Evolutionary conservation across 2,888 invertebrate species (phyloP).

Genomic region (Hypolimnas misippus): DNA sequence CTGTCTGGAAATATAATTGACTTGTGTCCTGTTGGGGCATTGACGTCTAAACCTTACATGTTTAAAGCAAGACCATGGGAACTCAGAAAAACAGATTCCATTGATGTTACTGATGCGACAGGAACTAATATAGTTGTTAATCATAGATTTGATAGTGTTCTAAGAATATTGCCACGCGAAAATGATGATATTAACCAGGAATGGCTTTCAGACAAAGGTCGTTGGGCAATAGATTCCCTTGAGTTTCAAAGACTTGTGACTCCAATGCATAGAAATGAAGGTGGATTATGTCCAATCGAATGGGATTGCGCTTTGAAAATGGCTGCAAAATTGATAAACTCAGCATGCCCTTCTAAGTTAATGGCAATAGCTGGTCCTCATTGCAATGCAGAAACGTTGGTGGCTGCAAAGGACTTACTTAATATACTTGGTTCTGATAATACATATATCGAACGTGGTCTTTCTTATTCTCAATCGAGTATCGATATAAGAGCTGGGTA

Average conservation of each 20-base stretch:
- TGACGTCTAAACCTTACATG: constrained; percentile 98
- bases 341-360: constrained; percentile 82
- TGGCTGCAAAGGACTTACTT: constrained; percentile 69
- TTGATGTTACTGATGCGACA: constrained; percentile 75
- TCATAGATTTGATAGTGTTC: constrained; percentile 64
- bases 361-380: constrained; percentile 71
- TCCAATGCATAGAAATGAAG: constrained; percentile 92
- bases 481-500: constrained; percentile 68
- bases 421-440: constrained; percentile 68
- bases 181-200: constrained; percentile 92
- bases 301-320: constrained; percentile 96
- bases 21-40: constrained; percentile 98
- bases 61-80: constrained; percentile 99
- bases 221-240: constrained; percentile 98
- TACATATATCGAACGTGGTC: constrained; percentile 61
- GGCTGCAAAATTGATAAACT: constrained; percentile 85
- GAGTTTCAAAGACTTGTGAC: constrained; percentile 96
- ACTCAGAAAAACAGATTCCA: constrained; percentile 87
- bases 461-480: constrained; percentile 51
- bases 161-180: constrained; percentile 71
- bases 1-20: constrained; percentile 99
- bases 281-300: constrained; percentile 90
- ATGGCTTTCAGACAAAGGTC: constrained; percentile 98
- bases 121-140: constrained; percentile 72
- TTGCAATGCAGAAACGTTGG: constrained; percentile 71